Evolutionary conservation across 2,888 invertebrate genomes (phyloP), one percentile per base, ranked within the genome.

Genomic region (Mylabris sibirica): DNA sequence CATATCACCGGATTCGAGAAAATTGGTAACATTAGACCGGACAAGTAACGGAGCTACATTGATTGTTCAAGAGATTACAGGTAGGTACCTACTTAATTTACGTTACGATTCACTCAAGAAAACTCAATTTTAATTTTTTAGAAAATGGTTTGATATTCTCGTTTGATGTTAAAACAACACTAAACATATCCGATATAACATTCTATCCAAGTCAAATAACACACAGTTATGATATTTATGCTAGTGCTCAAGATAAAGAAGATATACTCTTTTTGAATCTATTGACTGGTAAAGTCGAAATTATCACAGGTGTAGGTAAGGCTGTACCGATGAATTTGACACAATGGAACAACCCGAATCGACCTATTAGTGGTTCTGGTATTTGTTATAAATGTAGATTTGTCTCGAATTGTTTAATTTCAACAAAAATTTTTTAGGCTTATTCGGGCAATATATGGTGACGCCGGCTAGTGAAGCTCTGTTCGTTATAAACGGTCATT

Each of bases 131-230:
- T 49, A 41, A 61, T 69, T 85, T n/a, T 84, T 1, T 81, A 90
- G 90, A 88, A 59, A 86, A 84, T 75, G 92, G 92, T 61, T 84
- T 93, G 68, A 87, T 88, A 75, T 92, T 92, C 78, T 86, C 89
- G 38, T 93, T 92, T 82, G 92, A 93, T 77, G 92, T 93, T 65
- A 91, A 91, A 83, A 92, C 93, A 9, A 91, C 91, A 6, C 84
- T 92, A 70, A 91, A 91, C 81, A 89, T 93, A 74, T 92, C 91
- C 76, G 91, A 91, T 78, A 87, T 92, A 64, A 89, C 91, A 4
- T 93, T 92, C 82, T 92, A 90, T 83, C 91, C 92, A 0, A 91
- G 92, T 59, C 89, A 90, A 79, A 89, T 88, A 3, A 90, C 90
- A 24, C 91, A 91, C 79, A 91, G 92, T 69, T 93, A 92, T 79